These are phyloP conservation scores for Bombus polaris DNA, from an alignment of 1,140 invertebrate species.

Conservation along the genomic window DNA sequence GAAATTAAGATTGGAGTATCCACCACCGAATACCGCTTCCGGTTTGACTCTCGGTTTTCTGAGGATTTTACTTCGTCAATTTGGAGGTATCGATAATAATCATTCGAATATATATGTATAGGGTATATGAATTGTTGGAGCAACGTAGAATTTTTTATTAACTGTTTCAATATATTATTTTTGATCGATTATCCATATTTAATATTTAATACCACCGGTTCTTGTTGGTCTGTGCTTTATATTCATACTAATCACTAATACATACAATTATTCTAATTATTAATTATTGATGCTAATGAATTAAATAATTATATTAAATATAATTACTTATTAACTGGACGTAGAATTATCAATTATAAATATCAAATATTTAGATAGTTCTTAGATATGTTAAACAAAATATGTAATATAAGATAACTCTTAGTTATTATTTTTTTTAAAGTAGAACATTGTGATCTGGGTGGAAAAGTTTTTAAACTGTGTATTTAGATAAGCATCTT, in stretches of 20 bases:
- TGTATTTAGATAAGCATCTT: background rate
- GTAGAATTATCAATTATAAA: background rate
- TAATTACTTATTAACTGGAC: too few relatives aligned
- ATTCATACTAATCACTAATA: background rate
- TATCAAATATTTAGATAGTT: background rate
- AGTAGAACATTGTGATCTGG: too few relatives aligned
- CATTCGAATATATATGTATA: background rate
- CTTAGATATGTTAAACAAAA: background rate
- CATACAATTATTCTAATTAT: too few relatives aligned
- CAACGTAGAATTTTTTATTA: too few relatives aligned
- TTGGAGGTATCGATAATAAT: slow-evolving; percentile 77
- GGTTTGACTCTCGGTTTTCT: slow-evolving; percentile 91
- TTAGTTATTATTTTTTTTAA: too few relatives aligned
- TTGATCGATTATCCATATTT: background rate
- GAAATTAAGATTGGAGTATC: slow-evolving; percentile 90
- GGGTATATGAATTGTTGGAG: background rate
- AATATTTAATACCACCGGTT: background rate
- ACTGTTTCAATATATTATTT: background rate
- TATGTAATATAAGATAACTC: too few relatives aligned
- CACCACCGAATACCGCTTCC: slow-evolving; percentile 82
- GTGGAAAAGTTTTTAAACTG: too few relatives aligned
- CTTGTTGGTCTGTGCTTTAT: background rate
- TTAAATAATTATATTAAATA: too few relatives aligned
- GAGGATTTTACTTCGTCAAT: slow-evolving; percentile 89
- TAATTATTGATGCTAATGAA: too few relatives aligned